Conservation (phyloP, 2,888 invertebrate genomes). For the Didymodactylos carnosus region DNA sequence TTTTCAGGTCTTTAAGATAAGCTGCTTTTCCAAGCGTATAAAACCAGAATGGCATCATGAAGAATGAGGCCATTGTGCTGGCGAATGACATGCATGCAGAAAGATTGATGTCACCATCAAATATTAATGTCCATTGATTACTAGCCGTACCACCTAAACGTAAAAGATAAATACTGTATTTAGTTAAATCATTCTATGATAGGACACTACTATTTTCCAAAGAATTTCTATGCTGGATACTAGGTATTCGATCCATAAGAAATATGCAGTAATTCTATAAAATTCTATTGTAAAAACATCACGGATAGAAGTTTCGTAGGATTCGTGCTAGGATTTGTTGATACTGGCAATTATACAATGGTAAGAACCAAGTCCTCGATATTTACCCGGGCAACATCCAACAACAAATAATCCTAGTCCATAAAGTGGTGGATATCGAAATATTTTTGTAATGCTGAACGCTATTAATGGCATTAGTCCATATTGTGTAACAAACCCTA, state of each 20-base stretch:
- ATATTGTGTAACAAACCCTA: constrained; percentile 8
- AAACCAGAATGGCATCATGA: constrained; percentile 13
- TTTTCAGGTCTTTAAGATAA: neutral
- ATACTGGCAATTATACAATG: too few relatives aligned
- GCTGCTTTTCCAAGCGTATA: constrained; percentile 1
- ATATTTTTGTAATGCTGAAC: constrained; percentile 2
- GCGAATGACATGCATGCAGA: constrained; percentile 2
- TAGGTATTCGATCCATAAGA: too few relatives aligned
- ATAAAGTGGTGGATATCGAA: neutral
- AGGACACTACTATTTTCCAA: too few relatives aligned
- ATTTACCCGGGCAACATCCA: constrained; percentile 4
- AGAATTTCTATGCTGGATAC: too few relatives aligned
- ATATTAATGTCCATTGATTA: constrained; percentile 14
- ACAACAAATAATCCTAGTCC: constrained; percentile 2
- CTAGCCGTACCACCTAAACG: constrained; percentile 1
- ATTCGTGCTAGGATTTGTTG: too few relatives aligned
- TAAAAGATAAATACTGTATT: too few relatives aligned
- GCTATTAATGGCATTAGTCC: constrained; percentile 6
- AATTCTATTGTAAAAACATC: too few relatives aligned
- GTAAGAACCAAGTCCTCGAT: too few relatives aligned
- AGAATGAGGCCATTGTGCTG: neutral
- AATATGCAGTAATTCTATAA: too few relatives aligned
- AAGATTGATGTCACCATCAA: constrained; percentile 11
- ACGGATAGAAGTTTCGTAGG: too few relatives aligned
- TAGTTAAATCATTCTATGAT: too few relatives aligned